Percentiles rank a stretch among this genome's conserved stretches.
phyloP scores from a whole-genome alignment of 35 echinoderm and acorn worm genomes.

The Apostichopus parvimensis region DNA sequence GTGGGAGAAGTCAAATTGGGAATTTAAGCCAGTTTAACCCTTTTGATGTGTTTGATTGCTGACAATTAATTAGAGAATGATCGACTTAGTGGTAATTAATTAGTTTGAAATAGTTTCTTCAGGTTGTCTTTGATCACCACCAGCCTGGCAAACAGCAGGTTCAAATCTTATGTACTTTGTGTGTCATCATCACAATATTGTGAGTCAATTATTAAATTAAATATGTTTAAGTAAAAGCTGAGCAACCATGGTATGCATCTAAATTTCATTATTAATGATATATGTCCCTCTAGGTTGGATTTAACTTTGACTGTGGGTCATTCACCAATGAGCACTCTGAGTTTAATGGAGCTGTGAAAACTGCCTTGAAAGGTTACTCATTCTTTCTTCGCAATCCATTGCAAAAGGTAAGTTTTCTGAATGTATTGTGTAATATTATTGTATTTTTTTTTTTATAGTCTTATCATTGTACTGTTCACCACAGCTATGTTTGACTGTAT shows the following conservation, averaged over 20 bases:
- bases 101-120: no score
- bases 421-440: no score
- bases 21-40: neutral
- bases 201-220: no score
- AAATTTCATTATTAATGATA: neutral
- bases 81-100: no score
- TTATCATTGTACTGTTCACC: no score
- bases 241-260: neutral
- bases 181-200: neutral
- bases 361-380: neutral
- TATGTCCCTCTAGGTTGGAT: slow-evolving; percentile 18
- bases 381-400: slow-evolving; percentile 7
- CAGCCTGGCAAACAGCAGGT: no score
- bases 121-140: no score
- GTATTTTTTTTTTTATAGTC: no score
- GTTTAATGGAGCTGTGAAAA: slow-evolving; percentile 5
- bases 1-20: neutral
- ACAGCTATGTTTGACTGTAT: no score
- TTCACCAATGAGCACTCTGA: slow-evolving; percentile 10
- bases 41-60: neutral
- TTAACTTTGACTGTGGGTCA: slow-evolving; percentile 50
- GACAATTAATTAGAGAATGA: neutral
- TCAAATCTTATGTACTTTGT: neutral
- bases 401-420: slow-evolving; percentile 14
- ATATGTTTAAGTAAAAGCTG: no score